phyloP scores from a whole-genome alignment of 2,113 vertebrate species.

The Gymnobelideus leadbeateri region DNA sequence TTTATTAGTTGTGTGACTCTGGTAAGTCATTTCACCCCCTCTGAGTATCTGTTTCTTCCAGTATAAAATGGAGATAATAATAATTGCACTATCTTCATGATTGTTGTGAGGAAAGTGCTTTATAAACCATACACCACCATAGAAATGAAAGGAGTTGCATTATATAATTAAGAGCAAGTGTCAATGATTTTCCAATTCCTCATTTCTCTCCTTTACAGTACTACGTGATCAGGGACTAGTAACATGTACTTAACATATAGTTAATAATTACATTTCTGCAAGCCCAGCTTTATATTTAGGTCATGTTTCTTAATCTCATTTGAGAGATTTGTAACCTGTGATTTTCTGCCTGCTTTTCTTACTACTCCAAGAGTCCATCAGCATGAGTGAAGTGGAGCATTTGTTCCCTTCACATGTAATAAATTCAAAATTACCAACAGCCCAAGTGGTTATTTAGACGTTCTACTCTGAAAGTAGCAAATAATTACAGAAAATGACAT shows the following conservation, averaged over 20 bases:
- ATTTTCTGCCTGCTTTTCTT: constrained; percentile 51
- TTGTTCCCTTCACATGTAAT: background rate
- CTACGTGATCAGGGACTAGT: constrained; percentile 62
- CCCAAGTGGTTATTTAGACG: background rate
- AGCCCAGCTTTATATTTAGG: constrained; percentile 47
- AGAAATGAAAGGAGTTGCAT: background rate
- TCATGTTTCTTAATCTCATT: constrained; percentile 57
- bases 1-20: background rate
- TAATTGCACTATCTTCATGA: background rate
- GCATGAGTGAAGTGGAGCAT: background rate
- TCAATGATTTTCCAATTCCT: constrained; percentile 29
- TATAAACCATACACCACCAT: constrained; percentile 22
- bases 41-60: constrained; percentile 10
- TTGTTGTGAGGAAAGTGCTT: background rate
- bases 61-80: background rate
- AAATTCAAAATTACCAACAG: constrained; percentile 4
- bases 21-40: constrained; percentile 35
- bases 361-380: background rate
- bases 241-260: constrained; percentile 38
- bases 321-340: constrained; percentile 41
- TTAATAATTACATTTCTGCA: constrained; percentile 9
- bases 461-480: background rate
- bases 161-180: constrained; percentile 46
- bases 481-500: background rate
- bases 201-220: constrained; percentile 36